phyloP scores from a whole-genome alignment of 2,888 invertebrate genomes.

The Perizoma flavofasciatum region DNA sequence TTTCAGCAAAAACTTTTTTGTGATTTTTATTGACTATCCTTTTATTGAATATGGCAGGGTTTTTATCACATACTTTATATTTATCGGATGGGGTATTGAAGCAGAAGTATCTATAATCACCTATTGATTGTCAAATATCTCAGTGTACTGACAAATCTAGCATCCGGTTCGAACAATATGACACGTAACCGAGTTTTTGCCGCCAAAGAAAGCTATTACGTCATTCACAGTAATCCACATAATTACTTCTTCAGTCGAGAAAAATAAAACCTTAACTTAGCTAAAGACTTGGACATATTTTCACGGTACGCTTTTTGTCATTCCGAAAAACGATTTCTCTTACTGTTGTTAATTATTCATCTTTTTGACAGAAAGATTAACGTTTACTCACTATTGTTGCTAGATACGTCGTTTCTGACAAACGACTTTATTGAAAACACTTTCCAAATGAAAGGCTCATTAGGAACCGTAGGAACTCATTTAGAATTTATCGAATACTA shows the following conservation, averaged over 20 bases:
- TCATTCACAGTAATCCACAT: constrained; percentile 39
- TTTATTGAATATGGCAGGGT: too few species aligned
- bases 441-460: constrained; percentile 18
- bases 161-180: constrained; percentile 33
- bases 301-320: constrained; percentile 22
- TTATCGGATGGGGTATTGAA: too few species aligned
- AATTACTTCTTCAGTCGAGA: constrained; percentile 38
- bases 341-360: constrained; percentile 18
- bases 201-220: constrained; percentile 42
- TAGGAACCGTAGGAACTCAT: too few species aligned
- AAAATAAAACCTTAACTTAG: constrained; percentile 21
- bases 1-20: too few species aligned
- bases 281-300: constrained; percentile 9
- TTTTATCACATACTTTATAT: too few species aligned
- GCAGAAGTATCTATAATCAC: too few species aligned
- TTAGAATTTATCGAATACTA: too few species aligned
- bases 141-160: constrained; percentile 2
- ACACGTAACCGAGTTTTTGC: constrained; percentile 41
- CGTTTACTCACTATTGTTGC: constrained; percentile 12
- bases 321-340: constrained; percentile 28
- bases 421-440: constrained; percentile 11
- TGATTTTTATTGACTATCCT: too few species aligned
- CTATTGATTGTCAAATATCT: background rate
- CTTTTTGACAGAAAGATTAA: constrained; percentile 19
- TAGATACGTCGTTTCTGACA: constrained; percentile 23